A percentile compares a stretch with the other conserved stretches of the same genome.
These are phyloP conservation scores for Eulemur rubriventer DNA, from an alignment of 2,797 vertebrate species.

Conservation along the genomic window DNA sequence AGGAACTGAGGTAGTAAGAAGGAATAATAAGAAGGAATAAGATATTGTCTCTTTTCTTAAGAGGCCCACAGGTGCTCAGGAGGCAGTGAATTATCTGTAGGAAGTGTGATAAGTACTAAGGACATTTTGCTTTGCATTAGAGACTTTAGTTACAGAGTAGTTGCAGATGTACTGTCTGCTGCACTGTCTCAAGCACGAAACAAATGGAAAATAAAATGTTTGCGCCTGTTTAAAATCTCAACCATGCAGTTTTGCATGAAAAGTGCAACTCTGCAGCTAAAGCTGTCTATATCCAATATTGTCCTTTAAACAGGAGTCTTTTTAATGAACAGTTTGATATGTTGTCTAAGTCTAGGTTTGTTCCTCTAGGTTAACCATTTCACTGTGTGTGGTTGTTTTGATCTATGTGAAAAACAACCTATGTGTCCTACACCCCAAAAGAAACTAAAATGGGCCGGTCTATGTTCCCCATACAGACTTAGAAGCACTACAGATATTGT, in stretches of 20 bases:
- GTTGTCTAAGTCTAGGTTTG: neutral
- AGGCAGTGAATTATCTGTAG: neutral
- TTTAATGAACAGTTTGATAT: neutral
- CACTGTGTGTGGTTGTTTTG: neutral
- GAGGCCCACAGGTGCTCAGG: neutral
- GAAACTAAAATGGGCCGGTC: neutral
- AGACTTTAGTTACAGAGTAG: slow-evolving; percentile 32
- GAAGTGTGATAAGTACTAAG: neutral
- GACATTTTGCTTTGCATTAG: neutral
- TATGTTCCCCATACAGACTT: neutral
- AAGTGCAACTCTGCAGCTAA: neutral
- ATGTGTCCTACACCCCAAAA: neutral
- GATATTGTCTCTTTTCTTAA: neutral
- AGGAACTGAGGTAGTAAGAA: neutral
- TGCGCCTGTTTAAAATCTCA: slow-evolving; percentile 85
- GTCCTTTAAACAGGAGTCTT: neutral
- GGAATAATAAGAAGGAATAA: neutral
- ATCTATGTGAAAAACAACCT: neutral
- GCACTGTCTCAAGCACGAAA: slow-evolving; percentile 64
- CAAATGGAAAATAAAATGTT: slow-evolving; percentile 71
- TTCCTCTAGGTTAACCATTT: neutral
- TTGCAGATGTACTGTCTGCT: slow-evolving; percentile 59
- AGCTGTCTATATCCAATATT: neutral
- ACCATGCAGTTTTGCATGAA: slow-evolving; percentile 71
- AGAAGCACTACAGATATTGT: neutral